A percentile compares a stretch with the other conserved stretches of the same genome.
phyloP scores from a whole-genome alignment of 1,140 invertebrate genomes.

The Drosophila fuyamai region DNA sequence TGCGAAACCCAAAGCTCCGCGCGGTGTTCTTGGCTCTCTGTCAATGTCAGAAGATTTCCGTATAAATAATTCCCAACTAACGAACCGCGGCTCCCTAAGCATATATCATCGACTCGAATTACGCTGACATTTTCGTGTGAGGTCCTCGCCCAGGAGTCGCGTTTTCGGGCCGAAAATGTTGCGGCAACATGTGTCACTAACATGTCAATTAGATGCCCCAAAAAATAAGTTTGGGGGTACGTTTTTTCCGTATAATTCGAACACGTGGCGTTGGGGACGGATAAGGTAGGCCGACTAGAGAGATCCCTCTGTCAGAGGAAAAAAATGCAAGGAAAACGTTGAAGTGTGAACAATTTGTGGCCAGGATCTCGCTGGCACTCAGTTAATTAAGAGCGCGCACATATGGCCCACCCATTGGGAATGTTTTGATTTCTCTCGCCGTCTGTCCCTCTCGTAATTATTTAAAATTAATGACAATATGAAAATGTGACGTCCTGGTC shows the following conservation, averaged over 20 bases:
- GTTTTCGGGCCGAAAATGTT: conserved; percentile 36
- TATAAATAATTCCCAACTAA: conserved; percentile 64
- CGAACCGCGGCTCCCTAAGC: conserved; percentile 74
- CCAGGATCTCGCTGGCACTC: conserved; percentile 64
- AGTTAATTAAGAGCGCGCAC: conserved; percentile 72
- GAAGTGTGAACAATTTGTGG: conserved; percentile 82
- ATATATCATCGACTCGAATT: conserved; percentile 78
- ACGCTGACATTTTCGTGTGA: conserved; percentile 75
- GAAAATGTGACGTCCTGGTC: conserved; percentile 69
- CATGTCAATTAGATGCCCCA: conserved; percentile 80
- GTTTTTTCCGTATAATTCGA: conserved; percentile 42
- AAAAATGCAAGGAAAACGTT: conserved; percentile 52
- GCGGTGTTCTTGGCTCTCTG: conserved; percentile 11
- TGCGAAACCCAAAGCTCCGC: conserved; percentile 35
- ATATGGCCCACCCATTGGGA: conserved; percentile 68
- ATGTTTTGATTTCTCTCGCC: conserved; percentile 68
- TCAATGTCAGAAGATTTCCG: conserved; percentile 65
- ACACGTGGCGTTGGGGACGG: conserved; percentile 44
- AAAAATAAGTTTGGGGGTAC: conserved; percentile 23
- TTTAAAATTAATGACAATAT: conserved; percentile 82
- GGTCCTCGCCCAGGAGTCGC: conserved; percentile 68
- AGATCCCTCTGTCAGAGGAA: background rate
- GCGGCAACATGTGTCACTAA: conserved; percentile 79
- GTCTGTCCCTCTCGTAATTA: conserved; percentile 65
- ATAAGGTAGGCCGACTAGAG: conserved; percentile 5